These are phyloP conservation scores for Ploceus nigricollis DNA, from an alignment of 2,113 vertebrate species.

Conservation along the genomic window DNA sequence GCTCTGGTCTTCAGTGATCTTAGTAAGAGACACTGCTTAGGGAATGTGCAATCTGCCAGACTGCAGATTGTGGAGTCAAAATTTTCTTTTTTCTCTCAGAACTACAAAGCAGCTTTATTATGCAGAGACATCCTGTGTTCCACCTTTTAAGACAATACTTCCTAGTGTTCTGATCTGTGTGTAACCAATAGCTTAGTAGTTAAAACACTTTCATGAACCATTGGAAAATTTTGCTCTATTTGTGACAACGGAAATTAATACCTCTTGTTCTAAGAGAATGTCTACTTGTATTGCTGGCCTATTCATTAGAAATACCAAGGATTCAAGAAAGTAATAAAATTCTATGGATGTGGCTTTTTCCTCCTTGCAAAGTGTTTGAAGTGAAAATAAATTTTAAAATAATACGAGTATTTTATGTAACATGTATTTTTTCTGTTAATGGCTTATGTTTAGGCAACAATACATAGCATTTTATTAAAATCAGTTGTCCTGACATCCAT, in stretches of 20 bases:
- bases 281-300: background rate
- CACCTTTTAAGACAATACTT: background rate
- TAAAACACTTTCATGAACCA: background rate
- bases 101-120: background rate
- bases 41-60: background rate
- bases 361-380: background rate
- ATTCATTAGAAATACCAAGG: background rate
- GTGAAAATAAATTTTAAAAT: background rate
- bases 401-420: background rate
- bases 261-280: background rate
- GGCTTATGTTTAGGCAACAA: background rate
- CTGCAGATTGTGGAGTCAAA: background rate
- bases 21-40: background rate
- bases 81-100: background rate
- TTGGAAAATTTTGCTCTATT: background rate
- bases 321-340: background rate
- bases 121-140: background rate
- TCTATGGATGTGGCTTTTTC: background rate
- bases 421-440: background rate
- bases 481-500: background rate
- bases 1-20: background rate
- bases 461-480: background rate
- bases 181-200: background rate
- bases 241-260: background rate
- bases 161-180: background rate